phyloP scores from a whole-genome alignment of 1,140 invertebrate species.

The Nymphalis io region DNA sequence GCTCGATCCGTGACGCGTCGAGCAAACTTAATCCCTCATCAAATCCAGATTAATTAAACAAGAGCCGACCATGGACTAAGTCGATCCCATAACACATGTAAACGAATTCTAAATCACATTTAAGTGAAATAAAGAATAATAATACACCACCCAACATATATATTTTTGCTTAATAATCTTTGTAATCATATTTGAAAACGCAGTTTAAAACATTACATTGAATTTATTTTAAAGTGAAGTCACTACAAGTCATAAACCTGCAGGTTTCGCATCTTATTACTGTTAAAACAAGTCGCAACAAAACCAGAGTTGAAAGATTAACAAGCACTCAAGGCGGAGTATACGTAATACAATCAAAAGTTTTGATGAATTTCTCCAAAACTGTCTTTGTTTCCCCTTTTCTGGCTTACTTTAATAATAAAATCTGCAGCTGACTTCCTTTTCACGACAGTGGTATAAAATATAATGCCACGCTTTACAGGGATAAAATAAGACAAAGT shows the following conservation, averaged over 20 bases:
- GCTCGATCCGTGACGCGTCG: conserved; percentile 74
- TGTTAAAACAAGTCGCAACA: conserved; percentile 23
- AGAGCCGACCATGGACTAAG: conserved; percentile 61
- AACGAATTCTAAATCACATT: not conserved
- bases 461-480: conserved; percentile 8
- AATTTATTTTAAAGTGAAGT: no score
- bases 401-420: conserved; percentile 66
- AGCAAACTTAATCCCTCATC: conserved; percentile 75
- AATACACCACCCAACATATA: conserved; percentile 4
- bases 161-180: not conserved
- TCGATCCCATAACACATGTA: conserved; percentile 49
- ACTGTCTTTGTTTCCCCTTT: conserved; percentile 68
- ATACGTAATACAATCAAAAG: conserved; percentile 74
- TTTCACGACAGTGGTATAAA: conserved; percentile 29
- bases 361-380: conserved; percentile 75
- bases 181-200: not conserved
- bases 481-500: not conserved
- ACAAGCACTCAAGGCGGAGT: conserved; percentile 58
- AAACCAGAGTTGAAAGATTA: conserved; percentile 56
- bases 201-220: no score
- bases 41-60: conserved; percentile 79
- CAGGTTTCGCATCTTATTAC: conserved; percentile 18
- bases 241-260: conserved; percentile 3
- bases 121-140: not conserved
- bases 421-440: conserved; percentile 53